A percentile compares a stretch with the other conserved stretches of the same genome.
Conservation (phyloP, 2,797 vertebrate genomes). For the Tenualosa ilisha region DNA sequence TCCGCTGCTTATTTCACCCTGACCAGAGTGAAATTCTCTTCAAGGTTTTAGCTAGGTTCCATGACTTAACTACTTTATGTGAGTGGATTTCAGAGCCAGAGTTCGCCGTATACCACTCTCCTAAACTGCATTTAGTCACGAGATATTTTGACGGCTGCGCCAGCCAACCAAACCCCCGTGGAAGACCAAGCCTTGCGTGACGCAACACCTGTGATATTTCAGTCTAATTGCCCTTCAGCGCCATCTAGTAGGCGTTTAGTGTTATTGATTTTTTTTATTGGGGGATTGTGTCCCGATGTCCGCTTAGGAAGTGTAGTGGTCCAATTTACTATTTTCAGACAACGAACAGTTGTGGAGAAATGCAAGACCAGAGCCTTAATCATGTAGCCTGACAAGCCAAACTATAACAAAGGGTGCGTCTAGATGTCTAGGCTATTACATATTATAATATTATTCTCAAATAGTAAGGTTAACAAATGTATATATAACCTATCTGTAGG, state of each 20-base stretch:
- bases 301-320: no score
- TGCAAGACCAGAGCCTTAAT: no score
- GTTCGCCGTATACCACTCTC: no score
- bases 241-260: background rate
- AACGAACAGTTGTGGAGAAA: no score
- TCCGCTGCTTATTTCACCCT: constrained; percentile 19
- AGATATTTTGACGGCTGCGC: background rate
- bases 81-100: background rate
- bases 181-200: background rate
- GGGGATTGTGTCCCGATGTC: no score
- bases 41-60: background rate
- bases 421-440: no score
- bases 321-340: no score
- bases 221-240: background rate
- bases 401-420: no score
- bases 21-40: background rate
- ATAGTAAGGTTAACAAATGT: no score
- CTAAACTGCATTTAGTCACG: constrained; percentile 23
- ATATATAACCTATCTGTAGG: background rate
- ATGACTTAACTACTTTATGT: background rate
- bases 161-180: background rate
- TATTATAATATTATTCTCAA: no score
- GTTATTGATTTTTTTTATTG: no score
- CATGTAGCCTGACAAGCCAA: no score
- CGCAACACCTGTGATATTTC: background rate